Evolutionary conservation across 2,888 invertebrate genomes (phyloP).

Genomic region (Rhabditophanes sp.): DNA sequence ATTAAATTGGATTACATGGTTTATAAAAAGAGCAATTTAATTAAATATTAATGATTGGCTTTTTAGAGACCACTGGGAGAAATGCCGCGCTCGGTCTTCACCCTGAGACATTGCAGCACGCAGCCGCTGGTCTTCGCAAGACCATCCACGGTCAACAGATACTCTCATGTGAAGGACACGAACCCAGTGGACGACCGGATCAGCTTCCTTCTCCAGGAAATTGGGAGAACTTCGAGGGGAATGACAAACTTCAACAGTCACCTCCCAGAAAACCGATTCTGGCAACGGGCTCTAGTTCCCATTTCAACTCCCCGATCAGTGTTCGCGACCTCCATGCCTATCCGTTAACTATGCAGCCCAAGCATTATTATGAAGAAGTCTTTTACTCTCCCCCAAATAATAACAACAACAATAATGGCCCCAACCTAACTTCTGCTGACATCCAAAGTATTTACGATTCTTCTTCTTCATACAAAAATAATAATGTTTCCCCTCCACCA

Average conservation of each 20-base stretch:
- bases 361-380: too few species aligned
- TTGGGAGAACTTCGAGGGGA: conserved; percentile 34
- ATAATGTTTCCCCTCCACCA: too few species aligned
- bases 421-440: too few species aligned
- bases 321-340: too few species aligned
- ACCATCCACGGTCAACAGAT: conserved; percentile 26
- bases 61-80: conserved; percentile 5
- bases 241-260: conserved; percentile 24
- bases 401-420: too few species aligned
- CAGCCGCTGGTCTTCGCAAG: conserved; percentile 42
- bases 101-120: conserved; percentile 40
- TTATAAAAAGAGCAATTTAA: too few species aligned
- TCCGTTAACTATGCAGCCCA: too few species aligned
- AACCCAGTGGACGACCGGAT: conserved; percentile 33
- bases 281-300: background rate
- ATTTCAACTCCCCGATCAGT: background rate
- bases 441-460: too few species aligned
- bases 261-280: conserved; percentile 30
- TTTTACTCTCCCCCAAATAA: too few species aligned
- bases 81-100: conserved; percentile 19
- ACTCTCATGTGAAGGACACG: conserved; percentile 21
- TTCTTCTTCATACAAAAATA: too few species aligned
- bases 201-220: conserved; percentile 36
- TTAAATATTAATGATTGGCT: conserved; percentile 3
- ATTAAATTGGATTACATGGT: too few species aligned